Evolutionary conservation across 2,113 vertebrate species (phyloP), one percentile per base, ranked within the genome.

Genomic region (Lophotis ruficrista): DNA sequence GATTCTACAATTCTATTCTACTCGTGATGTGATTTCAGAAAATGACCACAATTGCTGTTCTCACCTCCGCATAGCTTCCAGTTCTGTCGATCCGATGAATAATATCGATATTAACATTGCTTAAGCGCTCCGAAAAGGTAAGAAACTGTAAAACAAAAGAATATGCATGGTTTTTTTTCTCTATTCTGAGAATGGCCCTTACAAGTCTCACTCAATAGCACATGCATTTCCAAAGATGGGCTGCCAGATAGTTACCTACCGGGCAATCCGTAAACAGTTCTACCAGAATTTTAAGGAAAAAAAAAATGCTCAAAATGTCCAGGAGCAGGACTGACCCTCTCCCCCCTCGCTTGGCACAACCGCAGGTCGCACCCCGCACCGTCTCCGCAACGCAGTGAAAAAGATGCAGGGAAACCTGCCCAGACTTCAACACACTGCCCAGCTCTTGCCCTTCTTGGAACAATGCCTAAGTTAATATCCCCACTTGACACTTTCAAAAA

Each of bases 41-140:
- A 70, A 62, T 3, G 18, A 93, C 10, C 3, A 0, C 1, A 20
- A 23, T 1, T 38, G 23, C 19, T 75, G 14, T 47, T 64, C 98
- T 98, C 96, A 99, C 99, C 99, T 99, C 99, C 45, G 98, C 97
- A 30, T 98, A 98, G 92, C 98, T 98, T 66, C 98, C 98, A 73
- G 98, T 99, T 94, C 99, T 98, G 97, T 99, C 99, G 31, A 99
- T 99, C 7, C 99, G 99, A 93, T 99, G 99, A 97, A 99, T 99
- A 79, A 99, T 98, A 96, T 99, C 97, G 0, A 99, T 99, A 93
- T 99, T 99, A 72, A 99, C 98, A 96, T 99, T 99, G 50, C 98
- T 98, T n/a, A 99, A 97, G 51, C 99, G 98, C 93, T 99, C 99
- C 5, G 99, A 99, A 96, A 99, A 99, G 9, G 99, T 99, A 81